Conservation (phyloP, 30 jellyfish, hydroid and myxozoan species). For the Chironex yamaguchii region DNA sequence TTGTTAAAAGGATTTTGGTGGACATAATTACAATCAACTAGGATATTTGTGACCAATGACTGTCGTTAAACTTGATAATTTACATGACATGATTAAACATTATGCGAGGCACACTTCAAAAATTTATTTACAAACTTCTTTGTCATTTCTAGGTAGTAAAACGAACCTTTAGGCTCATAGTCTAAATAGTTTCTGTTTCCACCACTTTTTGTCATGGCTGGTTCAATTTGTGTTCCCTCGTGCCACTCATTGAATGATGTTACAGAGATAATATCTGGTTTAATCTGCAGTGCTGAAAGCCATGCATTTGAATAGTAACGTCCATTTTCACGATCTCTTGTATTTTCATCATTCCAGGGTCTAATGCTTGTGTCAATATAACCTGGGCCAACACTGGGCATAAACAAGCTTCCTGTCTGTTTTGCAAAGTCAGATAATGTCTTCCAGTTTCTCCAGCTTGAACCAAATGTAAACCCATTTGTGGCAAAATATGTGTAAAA, state of each 20-base stretch:
- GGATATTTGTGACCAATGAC: too few species aligned
- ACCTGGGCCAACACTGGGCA: slow-evolving; percentile 99
- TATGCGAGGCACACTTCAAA: slow-evolving; percentile 26
- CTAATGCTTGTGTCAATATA: slow-evolving; percentile 90
- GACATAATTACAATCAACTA: too few species aligned
- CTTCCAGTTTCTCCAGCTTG: slow-evolving; percentile 88
- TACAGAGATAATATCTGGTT: slow-evolving; percentile 76
- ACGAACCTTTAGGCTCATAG: slow-evolving; percentile 75
- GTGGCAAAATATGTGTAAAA: slow-evolving; percentile 97
- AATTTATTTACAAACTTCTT: slow-evolving; percentile 45
- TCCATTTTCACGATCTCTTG: slow-evolving; percentile 78
- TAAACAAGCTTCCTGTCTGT: slow-evolving; percentile 50
- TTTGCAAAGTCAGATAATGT: slow-evolving; percentile 53
- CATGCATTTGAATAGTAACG: slow-evolving; percentile 82
- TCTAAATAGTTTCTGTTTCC: slow-evolving; percentile 53
- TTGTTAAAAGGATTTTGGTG: too few species aligned
- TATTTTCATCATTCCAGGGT: slow-evolving; percentile 94
- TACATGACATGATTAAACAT: too few species aligned
- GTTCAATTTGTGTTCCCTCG: slow-evolving; percentile 97
- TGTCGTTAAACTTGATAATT: too few species aligned
- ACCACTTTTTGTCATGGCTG: slow-evolving; percentile 69
- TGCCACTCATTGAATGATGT: slow-evolving; percentile 99
- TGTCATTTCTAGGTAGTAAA: slow-evolving; percentile 77
- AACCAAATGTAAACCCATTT: slow-evolving; percentile 94
- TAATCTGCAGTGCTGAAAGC: slow-evolving; percentile 63